Percentiles rank a stretch among this genome's conserved stretches.
Evolutionary conservation across 2,113 vertebrate species (phyloP).

Genomic region (Burhinus oedicnemus): DNA sequence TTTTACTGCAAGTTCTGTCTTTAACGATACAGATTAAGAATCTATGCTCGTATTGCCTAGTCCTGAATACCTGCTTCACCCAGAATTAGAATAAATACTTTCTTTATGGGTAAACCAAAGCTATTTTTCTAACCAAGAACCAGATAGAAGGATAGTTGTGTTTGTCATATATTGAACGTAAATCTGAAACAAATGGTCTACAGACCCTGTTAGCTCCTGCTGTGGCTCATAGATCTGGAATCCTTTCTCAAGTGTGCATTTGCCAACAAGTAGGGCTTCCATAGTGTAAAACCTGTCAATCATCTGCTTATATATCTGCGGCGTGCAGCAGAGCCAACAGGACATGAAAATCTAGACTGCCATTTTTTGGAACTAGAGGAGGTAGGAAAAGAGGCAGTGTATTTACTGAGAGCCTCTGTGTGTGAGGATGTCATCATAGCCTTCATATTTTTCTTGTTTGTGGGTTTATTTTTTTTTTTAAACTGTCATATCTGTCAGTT

Average conservation of each 20-base stretch:
- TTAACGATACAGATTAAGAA: neutral
- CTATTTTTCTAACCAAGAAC: neutral
- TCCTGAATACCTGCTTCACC: neutral
- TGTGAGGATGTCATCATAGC: neutral
- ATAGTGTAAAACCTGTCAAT: slow-evolving; percentile 12
- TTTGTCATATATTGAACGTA: neutral
- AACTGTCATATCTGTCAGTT: neutral
- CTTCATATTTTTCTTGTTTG: neutral
- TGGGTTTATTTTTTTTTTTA: neutral
- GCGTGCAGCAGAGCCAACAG: neutral
- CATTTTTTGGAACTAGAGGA: neutral
- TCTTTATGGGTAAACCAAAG: neutral
- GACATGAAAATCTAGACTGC: slow-evolving; percentile 30
- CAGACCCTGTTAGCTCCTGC: neutral
- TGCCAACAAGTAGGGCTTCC: neutral
- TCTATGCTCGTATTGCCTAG: neutral
- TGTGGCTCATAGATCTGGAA: neutral
- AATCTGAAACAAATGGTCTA: neutral
- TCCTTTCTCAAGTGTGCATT: neutral
- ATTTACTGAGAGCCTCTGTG: neutral
- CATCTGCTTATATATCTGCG: slow-evolving; percentile 21
- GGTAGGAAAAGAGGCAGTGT: neutral
- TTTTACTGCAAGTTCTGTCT: neutral
- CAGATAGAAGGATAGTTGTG: neutral
- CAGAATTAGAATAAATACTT: neutral